These are phyloP conservation scores for Epirrhoe tristata DNA, from an alignment of 2,888 invertebrate genomes.

Conservation along the genomic window DNA sequence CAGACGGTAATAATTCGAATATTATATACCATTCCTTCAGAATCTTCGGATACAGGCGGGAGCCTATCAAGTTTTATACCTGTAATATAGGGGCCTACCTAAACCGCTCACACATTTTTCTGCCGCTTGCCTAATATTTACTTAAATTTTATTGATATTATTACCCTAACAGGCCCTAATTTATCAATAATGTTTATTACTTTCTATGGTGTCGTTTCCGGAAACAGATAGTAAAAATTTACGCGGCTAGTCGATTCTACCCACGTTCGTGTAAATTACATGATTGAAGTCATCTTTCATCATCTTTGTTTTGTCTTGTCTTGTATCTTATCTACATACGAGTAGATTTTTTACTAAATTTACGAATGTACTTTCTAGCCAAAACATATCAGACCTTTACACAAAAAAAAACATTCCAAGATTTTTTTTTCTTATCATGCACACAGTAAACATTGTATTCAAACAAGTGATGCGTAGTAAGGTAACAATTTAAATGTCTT, in stretches of 20 bases:
- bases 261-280: constrained; percentile 10
- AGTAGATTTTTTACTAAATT: no score
- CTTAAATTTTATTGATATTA: constrained; percentile 15
- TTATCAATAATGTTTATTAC: constrained; percentile 24
- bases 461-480: constrained; percentile 10
- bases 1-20: no score
- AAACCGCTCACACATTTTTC: neutral
- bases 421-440: no score
- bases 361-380: no score
- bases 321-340: no score
- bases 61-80: neutral
- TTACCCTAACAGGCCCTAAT: constrained; percentile 16
- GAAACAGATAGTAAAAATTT: constrained; percentile 19
- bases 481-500: constrained; percentile 17
- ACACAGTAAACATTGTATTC: neutral
- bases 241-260: constrained; percentile 8
- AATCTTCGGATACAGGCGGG: no score
- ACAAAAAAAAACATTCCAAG: no score
- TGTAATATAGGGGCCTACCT: neutral
- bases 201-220: constrained; percentile 14
- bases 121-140: constrained; percentile 16
- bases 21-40: no score
- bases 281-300: neutral
- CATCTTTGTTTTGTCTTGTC: neutral
- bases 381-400: no score